phyloP scores from a whole-genome alignment of 2,888 invertebrate species.

The Sycophila texana region DNA sequence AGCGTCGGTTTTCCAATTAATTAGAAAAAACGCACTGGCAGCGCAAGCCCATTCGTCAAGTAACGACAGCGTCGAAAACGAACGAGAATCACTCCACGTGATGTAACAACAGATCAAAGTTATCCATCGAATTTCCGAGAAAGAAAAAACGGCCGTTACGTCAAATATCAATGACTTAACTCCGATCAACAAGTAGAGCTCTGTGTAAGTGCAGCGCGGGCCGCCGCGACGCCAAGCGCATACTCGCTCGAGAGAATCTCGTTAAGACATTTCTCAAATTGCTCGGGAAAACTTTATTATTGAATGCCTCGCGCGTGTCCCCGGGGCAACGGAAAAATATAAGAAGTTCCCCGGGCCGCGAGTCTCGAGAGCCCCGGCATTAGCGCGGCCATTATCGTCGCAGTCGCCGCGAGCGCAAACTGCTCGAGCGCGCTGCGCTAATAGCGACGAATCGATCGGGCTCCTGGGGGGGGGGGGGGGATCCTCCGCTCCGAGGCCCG shows the following conservation, averaged over 20 bases:
- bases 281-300: constrained; percentile 50
- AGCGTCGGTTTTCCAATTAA: neutral
- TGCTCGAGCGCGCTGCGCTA: neutral
- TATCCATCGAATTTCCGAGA: neutral
- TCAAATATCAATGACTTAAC: constrained; percentile 45
- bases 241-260: constrained; percentile 39
- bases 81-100: constrained; percentile 11
- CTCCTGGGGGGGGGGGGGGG: neutral
- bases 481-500: neutral
- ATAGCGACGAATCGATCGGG: constrained; percentile 40
- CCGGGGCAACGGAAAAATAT: constrained; percentile 19
- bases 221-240: neutral
- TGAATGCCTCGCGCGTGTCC: constrained; percentile 40
- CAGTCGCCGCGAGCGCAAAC: neutral
- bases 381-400: constrained; percentile 28
- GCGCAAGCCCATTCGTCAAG: constrained; percentile 15
- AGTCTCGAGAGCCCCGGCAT: neutral
- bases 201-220: neutral
- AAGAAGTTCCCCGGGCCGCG: constrained; percentile 6
- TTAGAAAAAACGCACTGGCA: neutral
- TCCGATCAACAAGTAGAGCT: constrained; percentile 41
- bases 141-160: constrained; percentile 26
- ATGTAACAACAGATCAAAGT: constrained; percentile 4
- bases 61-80: constrained; percentile 9
- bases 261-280: constrained; percentile 49